Percentiles rank a stretch among this genome's conserved stretches.
Conservation (phyloP, 2,797 vertebrate genomes). For the Epinephelus awoara region DNA sequence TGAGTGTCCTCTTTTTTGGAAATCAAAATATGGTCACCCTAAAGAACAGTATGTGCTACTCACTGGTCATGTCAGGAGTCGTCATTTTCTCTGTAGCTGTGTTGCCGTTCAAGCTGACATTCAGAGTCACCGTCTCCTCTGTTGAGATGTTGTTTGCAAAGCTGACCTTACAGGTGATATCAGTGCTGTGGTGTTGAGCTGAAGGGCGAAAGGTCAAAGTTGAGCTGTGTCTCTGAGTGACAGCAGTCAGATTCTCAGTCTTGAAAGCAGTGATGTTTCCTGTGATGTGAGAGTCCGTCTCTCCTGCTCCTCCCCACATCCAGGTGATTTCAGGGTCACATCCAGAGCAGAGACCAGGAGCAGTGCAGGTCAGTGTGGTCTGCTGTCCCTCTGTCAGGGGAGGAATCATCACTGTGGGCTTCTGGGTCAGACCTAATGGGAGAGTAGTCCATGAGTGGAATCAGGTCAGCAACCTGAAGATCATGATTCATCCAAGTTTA, state of each 20-base stretch:
- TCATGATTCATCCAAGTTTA: neutral
- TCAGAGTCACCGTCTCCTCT: conserved; percentile 33
- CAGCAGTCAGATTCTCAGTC: no score
- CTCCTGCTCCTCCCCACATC: conserved; percentile 10
- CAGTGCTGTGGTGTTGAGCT: conserved; percentile 24
- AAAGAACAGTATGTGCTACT: conserved; percentile 44
- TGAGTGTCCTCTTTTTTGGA: no score
- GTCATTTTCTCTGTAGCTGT: no score
- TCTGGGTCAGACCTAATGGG: conserved; percentile 31
- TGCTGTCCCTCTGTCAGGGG: conserved; percentile 19
- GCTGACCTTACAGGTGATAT: conserved; percentile 46
- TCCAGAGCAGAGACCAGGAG: conserved; percentile 7
- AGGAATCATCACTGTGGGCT: conserved; percentile 26
- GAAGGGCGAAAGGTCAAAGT: neutral
- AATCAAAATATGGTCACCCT: no score
- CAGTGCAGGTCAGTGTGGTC: conserved; percentile 61
- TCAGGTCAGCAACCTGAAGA: neutral
- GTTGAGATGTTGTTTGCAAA: conserved; percentile 10
- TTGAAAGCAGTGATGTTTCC: no score
- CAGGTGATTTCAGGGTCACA: conserved; percentile 29
- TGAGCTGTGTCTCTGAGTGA: no score
- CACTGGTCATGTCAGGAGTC: conserved; percentile 42
- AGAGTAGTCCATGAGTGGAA: neutral
- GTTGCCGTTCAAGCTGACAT: no score
- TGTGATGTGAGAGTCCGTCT: neutral